Base-by-base conservation (phyloP, 2,888 invertebrate genomes). In the Brenthis hecate region DNA sequence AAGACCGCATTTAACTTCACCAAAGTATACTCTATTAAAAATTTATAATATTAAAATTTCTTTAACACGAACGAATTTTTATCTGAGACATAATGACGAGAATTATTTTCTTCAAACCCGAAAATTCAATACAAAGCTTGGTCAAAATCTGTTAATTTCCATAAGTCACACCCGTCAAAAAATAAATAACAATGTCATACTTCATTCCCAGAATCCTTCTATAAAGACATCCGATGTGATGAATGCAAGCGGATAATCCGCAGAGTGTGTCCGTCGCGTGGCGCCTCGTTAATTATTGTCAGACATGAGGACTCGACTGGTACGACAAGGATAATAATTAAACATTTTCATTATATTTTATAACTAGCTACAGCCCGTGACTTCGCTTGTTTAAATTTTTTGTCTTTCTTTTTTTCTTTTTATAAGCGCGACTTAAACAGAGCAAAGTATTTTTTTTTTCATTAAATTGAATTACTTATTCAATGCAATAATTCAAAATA, bases 171-270 rank as follows among this genome's bases (percentile, higher is more conserved):
- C 36, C 36, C 56, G 51, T 62, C 67, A 62, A 61, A 48, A 56
- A 67, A 62, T 60, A 67, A 67, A 85, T 84, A 84, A 85, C 85
- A 79, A 83, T 87, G 89, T 89, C 89, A 89, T 83, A 84, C 76
- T 85, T 88, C 86, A 86, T 90, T 89, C 88, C 76, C 84, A 82
- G 85, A 85, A 84, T 83, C 77, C 72, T 74, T 71, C 79, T 83
- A 89, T 89, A 83, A 86, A 87, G 88, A 81, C 81, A 81, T 87
- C 81, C 77, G 72, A 76, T 76, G 83, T 75, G 81, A 81, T 82
- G 81, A 81, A 85, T 85, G 43, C 28, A 62, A 62, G 82, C 83
- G 76, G 75, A 65, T 87, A 83, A 88, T 85, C 88, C 86, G 78
- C 43, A 65, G 47, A 83, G 80, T 80, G 88, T 78, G 89, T n/a